phyloP scores from a whole-genome alignment of 2,888 invertebrate species.

The Drosophila ezoana region DNA sequence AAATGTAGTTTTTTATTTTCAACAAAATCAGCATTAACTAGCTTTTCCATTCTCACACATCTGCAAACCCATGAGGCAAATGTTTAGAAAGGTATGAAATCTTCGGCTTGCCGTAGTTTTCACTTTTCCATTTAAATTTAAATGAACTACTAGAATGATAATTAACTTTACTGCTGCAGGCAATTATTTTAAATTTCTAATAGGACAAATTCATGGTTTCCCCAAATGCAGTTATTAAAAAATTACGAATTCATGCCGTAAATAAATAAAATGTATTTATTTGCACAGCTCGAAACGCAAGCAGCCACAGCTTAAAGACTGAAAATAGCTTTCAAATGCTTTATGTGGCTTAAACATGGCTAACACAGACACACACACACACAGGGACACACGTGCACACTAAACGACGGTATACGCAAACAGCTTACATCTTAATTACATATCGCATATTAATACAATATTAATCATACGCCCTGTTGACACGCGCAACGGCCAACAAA shows the following conservation, averaged over 20 bases:
- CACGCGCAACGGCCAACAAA: slow-evolving; percentile 58
- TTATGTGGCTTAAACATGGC: slow-evolving; percentile 5
- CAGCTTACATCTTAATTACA: slow-evolving; percentile 79
- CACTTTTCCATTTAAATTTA: too few species aligned
- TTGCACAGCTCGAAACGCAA: not conserved
- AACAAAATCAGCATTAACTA: too few species aligned
- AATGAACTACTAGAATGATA: too few species aligned
- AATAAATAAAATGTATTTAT: slow-evolving; percentile 32
- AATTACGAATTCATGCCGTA: slow-evolving; percentile 34
- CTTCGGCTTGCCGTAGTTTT: too few species aligned
- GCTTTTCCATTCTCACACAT: too few species aligned
- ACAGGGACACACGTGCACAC: slow-evolving; percentile 7
- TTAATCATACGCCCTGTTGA: slow-evolving; percentile 81
- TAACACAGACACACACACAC: slow-evolving; percentile 6
- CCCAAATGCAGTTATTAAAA: slow-evolving; percentile 17
- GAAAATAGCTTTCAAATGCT: slow-evolving; percentile 15
- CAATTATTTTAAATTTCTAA: slow-evolving; percentile 2
- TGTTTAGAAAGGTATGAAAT: too few species aligned
- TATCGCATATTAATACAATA: slow-evolving; percentile 81
- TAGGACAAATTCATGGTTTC: not conserved
- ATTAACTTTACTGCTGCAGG: too few species aligned
- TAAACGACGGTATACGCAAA: slow-evolving; percentile 57
- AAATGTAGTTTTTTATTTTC: too few species aligned
- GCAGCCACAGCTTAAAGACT: slow-evolving; percentile 15
- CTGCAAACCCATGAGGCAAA: too few species aligned